Evolutionary conservation across 2,797 vertebrate genomes (phyloP).

Genomic region (Poecilia wingei): DNA sequence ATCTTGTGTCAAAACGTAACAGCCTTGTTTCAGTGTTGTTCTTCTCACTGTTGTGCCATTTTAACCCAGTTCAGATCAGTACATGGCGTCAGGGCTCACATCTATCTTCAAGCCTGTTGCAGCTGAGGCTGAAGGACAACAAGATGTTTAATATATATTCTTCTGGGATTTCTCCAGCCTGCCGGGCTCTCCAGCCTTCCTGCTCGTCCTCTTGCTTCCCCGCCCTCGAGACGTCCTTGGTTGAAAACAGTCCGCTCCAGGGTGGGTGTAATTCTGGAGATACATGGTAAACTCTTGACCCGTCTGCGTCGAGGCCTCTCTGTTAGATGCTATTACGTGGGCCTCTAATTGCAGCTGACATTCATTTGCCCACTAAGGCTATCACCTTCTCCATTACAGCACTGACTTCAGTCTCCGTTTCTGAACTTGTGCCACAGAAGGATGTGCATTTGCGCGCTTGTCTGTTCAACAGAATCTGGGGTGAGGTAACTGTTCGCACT

Average conservation of each 20-base stretch:
- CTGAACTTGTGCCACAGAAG: conserved; percentile 37
- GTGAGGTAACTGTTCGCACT: conserved; percentile 36
- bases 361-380: conserved; percentile 81
- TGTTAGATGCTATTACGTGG: conserved; percentile 69
- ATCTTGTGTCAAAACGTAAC: not conserved
- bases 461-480: conserved; percentile 18
- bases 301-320: conserved; percentile 60
- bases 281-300: conserved; percentile 80
- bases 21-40: conserved; percentile 70
- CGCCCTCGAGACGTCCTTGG: conserved; percentile 82
- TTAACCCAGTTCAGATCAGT: conserved; percentile 24
- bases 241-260: conserved; percentile 54
- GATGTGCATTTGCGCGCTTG: conserved; percentile 28
- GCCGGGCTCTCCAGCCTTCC: conserved; percentile 22
- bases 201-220: conserved; percentile 51
- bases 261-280: conserved; percentile 78
- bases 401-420: conserved; percentile 54
- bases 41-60: conserved; percentile 57
- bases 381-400: conserved; percentile 73
- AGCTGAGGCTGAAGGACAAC: conserved; percentile 36
- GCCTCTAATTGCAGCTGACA: conserved; percentile 83
- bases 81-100: conserved; percentile 21
- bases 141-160: conserved; percentile 29
- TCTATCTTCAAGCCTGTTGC: conserved; percentile 6
- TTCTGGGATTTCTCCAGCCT: conserved; percentile 29